Evolutionary conservation across 2,888 invertebrate genomes (phyloP), one percentile per base, ranked within the genome.

Genomic region (Corythucha ciliata): DNA sequence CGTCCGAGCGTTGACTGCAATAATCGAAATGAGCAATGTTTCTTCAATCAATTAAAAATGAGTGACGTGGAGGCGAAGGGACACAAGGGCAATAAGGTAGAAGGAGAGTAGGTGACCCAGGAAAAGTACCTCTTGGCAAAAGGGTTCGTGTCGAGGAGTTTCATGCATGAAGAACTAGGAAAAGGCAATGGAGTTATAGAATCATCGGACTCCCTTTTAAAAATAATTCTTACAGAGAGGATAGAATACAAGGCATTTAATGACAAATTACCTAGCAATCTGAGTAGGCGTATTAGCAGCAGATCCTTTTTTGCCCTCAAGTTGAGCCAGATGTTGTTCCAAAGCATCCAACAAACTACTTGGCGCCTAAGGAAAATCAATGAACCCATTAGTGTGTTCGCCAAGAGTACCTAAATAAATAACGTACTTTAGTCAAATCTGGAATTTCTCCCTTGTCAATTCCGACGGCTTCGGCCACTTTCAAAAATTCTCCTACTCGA

Each of bases 401-500:
- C 29, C 8, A 29, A 29, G n/a, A n/a, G 7, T 36, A 7, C 14
- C 7, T 10, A 36, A 36, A 18, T 14, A 7, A 8, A 26, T 16
- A n/a, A 53, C 58, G 55, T 67, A 78, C 78, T 74, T 94, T 92
- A 5, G 96, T 94, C 63, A 97, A 76, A 72, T 97, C 97, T 34
- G 97, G 97, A 69, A 97, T 96, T 67, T 97, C 96, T 25, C 94
- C 94, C 70, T 93, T 93, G 69, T 97, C 96, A 64, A 97, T 94
- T 47, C 97, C 97, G 60, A 96, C 92, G 67, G 91, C 90, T 70
- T 63, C 66, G 34, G 65, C 65, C 16, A 87, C 87, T 77, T 94
- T 93, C 54, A 98, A 76, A 72, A 98, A 97, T 74, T 97, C 96
- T 55, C 90, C 90, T 55, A 98, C 96, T 71, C 89, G 82, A 74